phyloP scores from a whole-genome alignment of 2,797 vertebrate genomes.

The Todus mexicanus region DNA sequence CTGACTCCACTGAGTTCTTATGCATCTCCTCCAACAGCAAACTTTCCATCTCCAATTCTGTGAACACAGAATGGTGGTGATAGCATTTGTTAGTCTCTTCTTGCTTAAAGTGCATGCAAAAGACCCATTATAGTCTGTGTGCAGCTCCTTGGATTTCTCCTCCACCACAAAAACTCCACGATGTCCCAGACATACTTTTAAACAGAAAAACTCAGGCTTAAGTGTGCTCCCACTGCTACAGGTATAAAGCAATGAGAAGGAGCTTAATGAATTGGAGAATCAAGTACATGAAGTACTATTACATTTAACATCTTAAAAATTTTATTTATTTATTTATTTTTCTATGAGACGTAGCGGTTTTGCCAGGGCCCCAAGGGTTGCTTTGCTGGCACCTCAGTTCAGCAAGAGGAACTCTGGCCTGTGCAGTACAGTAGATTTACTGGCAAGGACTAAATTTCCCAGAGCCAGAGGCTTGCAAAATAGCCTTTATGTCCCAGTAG shows the following conservation, averaged over 20 bases:
- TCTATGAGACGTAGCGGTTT: not conserved
- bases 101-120: not conserved
- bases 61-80: not conserved
- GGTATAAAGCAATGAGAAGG: not conserved
- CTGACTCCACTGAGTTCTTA: not conserved
- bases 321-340: not conserved
- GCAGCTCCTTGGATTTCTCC: not conserved
- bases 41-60: not conserved
- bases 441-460: not conserved
- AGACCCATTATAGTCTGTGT: not conserved
- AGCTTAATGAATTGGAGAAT: not conserved
- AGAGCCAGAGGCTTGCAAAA: not conserved
- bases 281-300: not conserved
- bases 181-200: not conserved
- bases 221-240: not conserved
- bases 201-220: not conserved
- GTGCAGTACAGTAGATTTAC: not conserved
- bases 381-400: not conserved
- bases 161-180: not conserved
- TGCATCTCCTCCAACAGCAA: not conserved
- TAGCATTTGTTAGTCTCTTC: not conserved
- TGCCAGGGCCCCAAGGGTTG: not conserved
- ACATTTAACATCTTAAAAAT: too few species aligned
- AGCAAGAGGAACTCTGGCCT: not conserved
- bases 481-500: not conserved